Conservation (phyloP, 2,113 vertebrate genomes). For the Oreotragus oreotragus region DNA sequence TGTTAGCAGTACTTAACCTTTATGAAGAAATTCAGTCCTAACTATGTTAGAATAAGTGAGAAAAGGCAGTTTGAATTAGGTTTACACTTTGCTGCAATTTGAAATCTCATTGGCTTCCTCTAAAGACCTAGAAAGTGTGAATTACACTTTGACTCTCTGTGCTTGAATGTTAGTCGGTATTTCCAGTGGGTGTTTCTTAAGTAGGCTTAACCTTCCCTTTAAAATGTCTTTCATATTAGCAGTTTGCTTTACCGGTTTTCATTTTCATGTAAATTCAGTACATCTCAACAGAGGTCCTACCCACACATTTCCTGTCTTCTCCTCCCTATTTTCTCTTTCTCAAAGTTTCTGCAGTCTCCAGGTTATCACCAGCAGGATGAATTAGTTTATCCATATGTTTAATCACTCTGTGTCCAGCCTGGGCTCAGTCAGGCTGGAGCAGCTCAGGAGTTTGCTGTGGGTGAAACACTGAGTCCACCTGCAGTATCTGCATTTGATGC, state of each 20-base stretch:
- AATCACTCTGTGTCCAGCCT: background rate
- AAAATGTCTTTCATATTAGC: background rate
- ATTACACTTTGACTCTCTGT: background rate
- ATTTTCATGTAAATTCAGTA: background rate
- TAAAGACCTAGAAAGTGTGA: background rate
- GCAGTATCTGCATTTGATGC: background rate
- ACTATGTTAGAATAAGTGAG: background rate
- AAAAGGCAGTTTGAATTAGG: constrained; percentile 11
- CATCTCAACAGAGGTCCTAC: background rate
- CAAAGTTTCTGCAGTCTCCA: background rate
- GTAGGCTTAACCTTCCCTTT: background rate
- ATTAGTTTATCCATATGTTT: background rate
- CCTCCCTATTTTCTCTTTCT: background rate
- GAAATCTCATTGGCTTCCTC: constrained; percentile 4
- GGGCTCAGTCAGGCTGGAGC: background rate
- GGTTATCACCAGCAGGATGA: background rate
- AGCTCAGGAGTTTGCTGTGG: background rate
- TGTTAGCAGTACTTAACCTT: constrained; percentile 22
- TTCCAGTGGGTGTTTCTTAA: background rate
- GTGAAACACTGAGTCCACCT: background rate
- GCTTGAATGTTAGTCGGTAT: background rate
- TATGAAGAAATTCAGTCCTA: background rate
- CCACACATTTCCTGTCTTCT: background rate
- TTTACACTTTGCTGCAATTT: background rate
- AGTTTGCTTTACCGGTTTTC: background rate